Percentiles rank a stretch among this genome's conserved stretches.
Conservation (phyloP, 2,113 vertebrate genomes). For the Ceyx melanurus region DNA sequence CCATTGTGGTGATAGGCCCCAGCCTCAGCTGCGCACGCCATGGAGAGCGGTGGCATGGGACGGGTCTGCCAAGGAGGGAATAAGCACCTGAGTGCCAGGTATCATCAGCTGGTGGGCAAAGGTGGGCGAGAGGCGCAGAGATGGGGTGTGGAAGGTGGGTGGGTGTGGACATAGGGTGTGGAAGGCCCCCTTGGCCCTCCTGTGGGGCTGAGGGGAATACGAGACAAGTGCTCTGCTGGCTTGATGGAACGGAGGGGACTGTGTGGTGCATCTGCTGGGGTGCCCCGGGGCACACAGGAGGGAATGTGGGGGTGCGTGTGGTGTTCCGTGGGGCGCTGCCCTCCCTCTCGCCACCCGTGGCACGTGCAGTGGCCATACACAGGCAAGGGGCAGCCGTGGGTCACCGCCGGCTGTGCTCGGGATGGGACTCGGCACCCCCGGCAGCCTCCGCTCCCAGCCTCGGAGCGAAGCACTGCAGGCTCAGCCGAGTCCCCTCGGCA, state of each 20-base stretch:
- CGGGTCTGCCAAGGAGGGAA: background rate
- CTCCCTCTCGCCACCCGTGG: background rate
- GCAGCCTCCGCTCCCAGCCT: fast-evolving
- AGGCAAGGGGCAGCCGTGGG: no score
- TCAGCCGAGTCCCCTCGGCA: no score
- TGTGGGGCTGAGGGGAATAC: background rate
- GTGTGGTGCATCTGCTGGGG: background rate
- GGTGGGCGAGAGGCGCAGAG: background rate
- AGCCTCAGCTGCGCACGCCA: fast-evolving
- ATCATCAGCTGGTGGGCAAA: fast-evolving
- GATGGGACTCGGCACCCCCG: no score
- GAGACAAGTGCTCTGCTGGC: fast-evolving
- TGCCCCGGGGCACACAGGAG: background rate
- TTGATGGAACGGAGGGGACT: fast-evolving
- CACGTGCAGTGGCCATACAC: background rate
- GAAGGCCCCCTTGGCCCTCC: background rate
- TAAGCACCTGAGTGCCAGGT: fast-evolving
- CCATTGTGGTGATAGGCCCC: background rate
- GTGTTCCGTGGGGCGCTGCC: background rate
- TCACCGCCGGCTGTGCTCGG: no score
- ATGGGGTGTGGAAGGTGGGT: background rate
- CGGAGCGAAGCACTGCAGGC: background rate
- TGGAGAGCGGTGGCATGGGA: fast-evolving
- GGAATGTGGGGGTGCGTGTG: background rate
- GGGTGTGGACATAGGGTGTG: no score